Percentiles rank a stretch among this genome's conserved stretches.
phyloP scores from a whole-genome alignment of 2,888 invertebrate genomes.

The Platycheirus albimanus region DNA sequence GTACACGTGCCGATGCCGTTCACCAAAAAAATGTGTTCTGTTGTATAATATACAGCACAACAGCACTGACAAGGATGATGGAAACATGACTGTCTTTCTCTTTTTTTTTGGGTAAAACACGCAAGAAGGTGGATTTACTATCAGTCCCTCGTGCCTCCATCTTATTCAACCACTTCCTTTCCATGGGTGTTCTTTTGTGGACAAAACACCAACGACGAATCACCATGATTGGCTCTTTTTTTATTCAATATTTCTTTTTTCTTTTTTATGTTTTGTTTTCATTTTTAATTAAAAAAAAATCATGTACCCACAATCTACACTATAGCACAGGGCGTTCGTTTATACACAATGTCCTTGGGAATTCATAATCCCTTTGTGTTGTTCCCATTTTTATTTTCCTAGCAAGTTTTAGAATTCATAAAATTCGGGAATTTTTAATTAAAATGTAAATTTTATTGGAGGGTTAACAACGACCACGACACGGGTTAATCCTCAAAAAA shows the following conservation, averaged over 20 bases:
- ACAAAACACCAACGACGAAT: slow-evolving; percentile 26
- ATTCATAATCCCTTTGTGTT: slow-evolving; percentile 2
- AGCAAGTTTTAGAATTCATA: slow-evolving; percentile 45
- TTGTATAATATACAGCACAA: too few relatives aligned
- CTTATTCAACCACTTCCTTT: background rate
- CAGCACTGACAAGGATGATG: background rate
- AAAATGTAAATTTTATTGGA: slow-evolving; percentile 63
- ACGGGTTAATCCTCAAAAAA: background rate
- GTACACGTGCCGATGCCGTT: slow-evolving; percentile 45
- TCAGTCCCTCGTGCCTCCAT: too few relatives aligned
- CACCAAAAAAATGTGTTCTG: slow-evolving; percentile 3
- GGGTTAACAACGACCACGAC: too few relatives aligned
- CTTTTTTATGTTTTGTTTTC: slow-evolving; percentile 8
- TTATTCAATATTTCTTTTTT: slow-evolving; percentile 6
- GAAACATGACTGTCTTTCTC: slow-evolving; percentile 11
- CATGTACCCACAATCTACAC: background rate
- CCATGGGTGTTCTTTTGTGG: slow-evolving; percentile 6
- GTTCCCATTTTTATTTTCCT: background rate
- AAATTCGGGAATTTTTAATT: slow-evolving; percentile 58
- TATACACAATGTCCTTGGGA: slow-evolving; percentile 39
- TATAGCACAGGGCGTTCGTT: background rate
- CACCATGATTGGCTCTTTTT: slow-evolving; percentile 24
- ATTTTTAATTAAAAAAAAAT: slow-evolving; percentile 49
- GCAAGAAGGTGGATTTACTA: background rate
- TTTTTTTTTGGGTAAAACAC: slow-evolving; percentile 5